Conservation (phyloP, 2,888 invertebrate genomes). For the Conomelus anceps region DNA sequence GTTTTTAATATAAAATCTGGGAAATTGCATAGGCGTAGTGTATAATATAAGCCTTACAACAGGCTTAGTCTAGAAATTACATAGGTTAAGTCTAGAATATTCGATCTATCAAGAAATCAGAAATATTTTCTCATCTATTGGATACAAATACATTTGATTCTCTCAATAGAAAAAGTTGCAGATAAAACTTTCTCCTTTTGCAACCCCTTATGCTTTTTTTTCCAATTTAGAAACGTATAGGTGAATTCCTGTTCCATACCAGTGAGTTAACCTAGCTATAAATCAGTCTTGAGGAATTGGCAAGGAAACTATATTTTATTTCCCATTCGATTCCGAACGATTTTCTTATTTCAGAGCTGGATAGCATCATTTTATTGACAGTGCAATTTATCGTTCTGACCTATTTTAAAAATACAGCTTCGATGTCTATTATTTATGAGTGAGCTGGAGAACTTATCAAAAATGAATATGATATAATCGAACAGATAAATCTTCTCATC, state of each 20-base stretch:
- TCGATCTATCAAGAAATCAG: no score
- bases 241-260: background rate
- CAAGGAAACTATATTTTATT: background rate
- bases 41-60: no score
- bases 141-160: no score
- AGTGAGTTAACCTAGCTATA: background rate
- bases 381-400: background rate
- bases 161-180: background rate
- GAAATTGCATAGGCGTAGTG: no score
- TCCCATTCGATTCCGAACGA: background rate
- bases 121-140: no score
- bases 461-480: background rate
- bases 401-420: background rate
- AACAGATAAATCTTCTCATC: background rate
- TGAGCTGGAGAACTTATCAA: background rate
- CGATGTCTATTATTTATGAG: background rate
- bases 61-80: no score
- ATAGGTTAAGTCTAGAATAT: no score
- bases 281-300: background rate
- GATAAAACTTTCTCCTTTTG: background rate
- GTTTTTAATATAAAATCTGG: no score
- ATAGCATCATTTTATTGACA: background rate
- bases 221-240: background rate
- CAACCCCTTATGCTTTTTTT: background rate
- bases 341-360: background rate